Evolutionary conservation across 2,888 invertebrate species (phyloP).

Genomic region (Scotopteryx bipunctaria): DNA sequence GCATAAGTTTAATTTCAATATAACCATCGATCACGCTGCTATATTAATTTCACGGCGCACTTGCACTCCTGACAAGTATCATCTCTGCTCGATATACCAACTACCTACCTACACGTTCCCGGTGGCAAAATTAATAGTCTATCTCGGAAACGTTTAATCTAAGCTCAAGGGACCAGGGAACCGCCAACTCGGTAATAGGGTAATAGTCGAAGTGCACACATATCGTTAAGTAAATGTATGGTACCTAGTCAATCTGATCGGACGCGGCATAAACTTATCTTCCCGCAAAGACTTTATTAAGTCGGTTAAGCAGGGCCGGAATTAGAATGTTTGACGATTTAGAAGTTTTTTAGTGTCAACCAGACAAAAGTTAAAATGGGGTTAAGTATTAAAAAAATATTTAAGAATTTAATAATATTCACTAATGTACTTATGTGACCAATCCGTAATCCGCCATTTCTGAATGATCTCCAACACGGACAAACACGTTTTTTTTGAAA

Average conservation of each 20-base stretch:
- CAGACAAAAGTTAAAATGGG: too few species aligned
- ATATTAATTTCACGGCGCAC: too few species aligned
- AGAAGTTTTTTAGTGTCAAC: too few species aligned
- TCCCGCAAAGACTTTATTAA: constrained; percentile 37
- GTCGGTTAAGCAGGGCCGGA: constrained; percentile 17
- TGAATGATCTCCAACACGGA: too few species aligned
- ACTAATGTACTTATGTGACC: too few species aligned
- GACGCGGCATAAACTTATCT: constrained; percentile 33
- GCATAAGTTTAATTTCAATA: too few species aligned
- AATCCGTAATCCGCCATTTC: too few species aligned
- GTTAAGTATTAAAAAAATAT: too few species aligned
- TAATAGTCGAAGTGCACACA: constrained; percentile 27
- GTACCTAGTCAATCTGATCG: constrained; percentile 37
- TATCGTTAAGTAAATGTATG: constrained; percentile 39
- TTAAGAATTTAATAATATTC: too few species aligned
- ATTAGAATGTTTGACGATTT: background rate
- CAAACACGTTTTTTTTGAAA: too few species aligned
- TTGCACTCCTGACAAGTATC: too few species aligned
- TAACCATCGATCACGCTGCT: too few species aligned
- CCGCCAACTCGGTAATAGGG: constrained; percentile 17
- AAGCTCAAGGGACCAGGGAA: background rate
- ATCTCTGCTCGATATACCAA: constrained; percentile 1
- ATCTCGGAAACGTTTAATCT: constrained; percentile 13
- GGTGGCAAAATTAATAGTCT: constrained; percentile 19
- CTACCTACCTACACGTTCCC: background rate